phyloP scores from a whole-genome alignment of 2,113 vertebrate genomes.

The Notiomystis cincta region DNA sequence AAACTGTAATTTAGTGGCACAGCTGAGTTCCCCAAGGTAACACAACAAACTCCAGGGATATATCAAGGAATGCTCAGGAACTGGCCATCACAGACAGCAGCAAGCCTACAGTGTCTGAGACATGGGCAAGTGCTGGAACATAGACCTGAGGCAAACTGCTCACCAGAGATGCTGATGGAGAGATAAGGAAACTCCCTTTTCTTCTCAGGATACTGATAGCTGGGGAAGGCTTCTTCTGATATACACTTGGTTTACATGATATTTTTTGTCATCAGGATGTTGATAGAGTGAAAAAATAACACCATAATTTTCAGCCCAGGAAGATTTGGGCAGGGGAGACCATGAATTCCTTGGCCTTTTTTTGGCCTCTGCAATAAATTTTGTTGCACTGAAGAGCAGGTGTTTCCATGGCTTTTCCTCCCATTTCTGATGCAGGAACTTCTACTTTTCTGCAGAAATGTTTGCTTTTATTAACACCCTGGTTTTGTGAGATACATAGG shows the following conservation, averaged over 20 bases:
- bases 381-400: neutral
- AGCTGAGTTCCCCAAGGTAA: constrained; percentile 2
- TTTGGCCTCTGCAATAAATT: neutral
- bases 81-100: neutral
- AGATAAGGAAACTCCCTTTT: neutral
- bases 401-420: neutral
- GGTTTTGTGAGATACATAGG: neutral
- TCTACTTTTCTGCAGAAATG: neutral
- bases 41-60: neutral
- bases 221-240: neutral
- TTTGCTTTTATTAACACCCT: neutral
- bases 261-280: neutral
- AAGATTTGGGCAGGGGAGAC: neutral
- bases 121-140: neutral
- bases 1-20: neutral
- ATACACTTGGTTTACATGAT: neutral
- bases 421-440: neutral
- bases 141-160: neutral
- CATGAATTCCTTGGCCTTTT: neutral
- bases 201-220: neutral
- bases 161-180: neutral
- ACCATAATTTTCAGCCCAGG: neutral
- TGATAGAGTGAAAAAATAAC: neutral
- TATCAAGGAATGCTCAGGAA: neutral
- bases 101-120: neutral